Percentiles rank a stretch among this genome's conserved stretches.
Evolutionary conservation across 2,888 invertebrate species (phyloP).

Genomic region (Galerucella calmariensis): DNA sequence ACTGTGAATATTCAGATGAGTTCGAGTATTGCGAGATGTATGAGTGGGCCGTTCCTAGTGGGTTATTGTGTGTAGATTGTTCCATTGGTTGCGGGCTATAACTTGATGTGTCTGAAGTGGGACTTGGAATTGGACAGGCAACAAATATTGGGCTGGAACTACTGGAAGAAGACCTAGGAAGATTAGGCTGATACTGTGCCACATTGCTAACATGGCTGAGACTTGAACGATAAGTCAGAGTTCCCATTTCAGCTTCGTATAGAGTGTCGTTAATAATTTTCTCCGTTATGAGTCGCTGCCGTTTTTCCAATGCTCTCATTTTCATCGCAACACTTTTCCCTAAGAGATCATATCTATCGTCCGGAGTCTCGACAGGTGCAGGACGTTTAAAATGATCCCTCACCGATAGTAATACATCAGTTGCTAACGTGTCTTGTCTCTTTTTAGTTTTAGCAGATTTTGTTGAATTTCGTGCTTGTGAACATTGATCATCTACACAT

Average conservation of each 20-base stretch:
- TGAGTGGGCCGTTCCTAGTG: too few relatives aligned
- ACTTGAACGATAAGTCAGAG: neutral
- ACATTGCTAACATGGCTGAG: too few relatives aligned
- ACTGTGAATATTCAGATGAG: too few relatives aligned
- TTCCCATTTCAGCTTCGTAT: conserved; percentile 25
- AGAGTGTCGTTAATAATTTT: conserved; percentile 26
- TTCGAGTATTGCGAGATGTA: too few relatives aligned
- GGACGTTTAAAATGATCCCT: conserved; percentile 12
- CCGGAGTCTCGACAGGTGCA: conserved; percentile 5
- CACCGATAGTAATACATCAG: conserved; percentile 1
- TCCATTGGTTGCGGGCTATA: too few relatives aligned
- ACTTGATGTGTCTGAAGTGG: conserved; percentile 8
- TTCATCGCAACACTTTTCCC: conserved; percentile 21
- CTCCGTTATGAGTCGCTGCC: conserved; percentile 27
- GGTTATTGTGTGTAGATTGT: too few relatives aligned
- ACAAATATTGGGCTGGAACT: conserved; percentile 11
- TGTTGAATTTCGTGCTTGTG: neutral
- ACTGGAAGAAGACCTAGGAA: conserved; percentile 6
- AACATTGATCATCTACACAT: too few relatives aligned
- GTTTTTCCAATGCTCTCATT: conserved; percentile 26
- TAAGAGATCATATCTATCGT: conserved; percentile 25
- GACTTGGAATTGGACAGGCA: conserved; percentile 3
- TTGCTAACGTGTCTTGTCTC: conserved; percentile 16
- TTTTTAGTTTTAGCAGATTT: conserved; percentile 2
- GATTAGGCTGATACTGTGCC: too few relatives aligned